A percentile compares a stretch with the other conserved stretches of the same genome.
Evolutionary conservation across 2,113 vertebrate genomes (phyloP).

Genomic region (Mungos mungo): DNA sequence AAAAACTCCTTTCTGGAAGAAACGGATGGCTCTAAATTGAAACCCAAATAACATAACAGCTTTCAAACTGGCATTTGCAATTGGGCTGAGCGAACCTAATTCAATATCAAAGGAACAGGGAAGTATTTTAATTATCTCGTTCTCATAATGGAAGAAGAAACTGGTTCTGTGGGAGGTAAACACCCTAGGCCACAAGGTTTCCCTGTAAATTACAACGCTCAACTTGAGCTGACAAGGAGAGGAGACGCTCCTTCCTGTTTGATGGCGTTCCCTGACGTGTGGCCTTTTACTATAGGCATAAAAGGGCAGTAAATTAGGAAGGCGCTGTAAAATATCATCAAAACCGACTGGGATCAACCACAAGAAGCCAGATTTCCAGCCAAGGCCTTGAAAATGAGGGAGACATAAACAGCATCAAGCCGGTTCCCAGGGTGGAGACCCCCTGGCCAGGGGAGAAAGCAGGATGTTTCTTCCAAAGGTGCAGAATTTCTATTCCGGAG

Average conservation of each 20-base stretch:
- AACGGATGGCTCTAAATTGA: neutral
- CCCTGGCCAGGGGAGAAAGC: neutral
- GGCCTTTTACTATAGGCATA: slow-evolving; percentile 68
- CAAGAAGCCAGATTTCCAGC: slow-evolving; percentile 50
- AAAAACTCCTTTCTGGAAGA: neutral
- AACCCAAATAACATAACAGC: slow-evolving; percentile 20
- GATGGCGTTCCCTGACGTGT: slow-evolving; percentile 70
- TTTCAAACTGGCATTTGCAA: slow-evolving; percentile 34
- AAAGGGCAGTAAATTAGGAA: slow-evolving; percentile 74
- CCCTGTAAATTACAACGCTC: slow-evolving; percentile 62
- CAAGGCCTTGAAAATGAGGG: slow-evolving; percentile 38
- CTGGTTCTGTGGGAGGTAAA: slow-evolving; percentile 63
- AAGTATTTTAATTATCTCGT: slow-evolving; percentile 74
- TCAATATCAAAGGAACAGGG: slow-evolving; percentile 54
- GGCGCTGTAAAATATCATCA: slow-evolving; percentile 24
- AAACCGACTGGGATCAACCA: slow-evolving; percentile 62
- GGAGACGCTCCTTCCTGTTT: slow-evolving; percentile 52
- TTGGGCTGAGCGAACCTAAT: slow-evolving; percentile 54
- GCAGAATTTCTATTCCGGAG: neutral
- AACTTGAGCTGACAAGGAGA: slow-evolving; percentile 63
- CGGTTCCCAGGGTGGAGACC: neutral
- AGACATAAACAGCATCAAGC: neutral
- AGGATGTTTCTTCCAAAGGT: neutral
- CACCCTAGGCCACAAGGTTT: slow-evolving; percentile 57
- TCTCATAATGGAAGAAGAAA: slow-evolving; percentile 63